phyloP scores from a whole-genome alignment of 2,888 invertebrate species.

The Amorpha juglandis region DNA sequence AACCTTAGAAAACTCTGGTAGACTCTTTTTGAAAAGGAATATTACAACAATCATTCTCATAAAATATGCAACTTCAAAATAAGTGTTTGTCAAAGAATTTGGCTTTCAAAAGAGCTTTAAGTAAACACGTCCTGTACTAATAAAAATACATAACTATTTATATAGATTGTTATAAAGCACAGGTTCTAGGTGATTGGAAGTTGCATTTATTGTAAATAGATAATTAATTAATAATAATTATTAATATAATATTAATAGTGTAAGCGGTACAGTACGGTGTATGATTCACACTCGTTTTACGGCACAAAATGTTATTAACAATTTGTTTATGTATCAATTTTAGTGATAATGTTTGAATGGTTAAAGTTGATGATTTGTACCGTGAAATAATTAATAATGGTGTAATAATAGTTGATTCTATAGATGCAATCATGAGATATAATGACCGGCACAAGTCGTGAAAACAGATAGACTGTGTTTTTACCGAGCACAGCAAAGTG shows the following conservation, averaged over 20 bases:
- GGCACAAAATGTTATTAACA: constrained; percentile 81
- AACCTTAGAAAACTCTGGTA: too few relatives aligned
- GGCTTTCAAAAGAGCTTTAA: not conserved
- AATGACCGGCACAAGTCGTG: too few relatives aligned
- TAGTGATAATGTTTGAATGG: constrained; percentile 71
- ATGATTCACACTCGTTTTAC: constrained; percentile 81
- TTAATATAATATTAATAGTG: constrained; percentile 55
- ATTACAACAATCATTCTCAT: too few relatives aligned
- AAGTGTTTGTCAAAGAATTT: too few relatives aligned
- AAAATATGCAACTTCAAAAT: too few relatives aligned
- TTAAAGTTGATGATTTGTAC: constrained; percentile 67
- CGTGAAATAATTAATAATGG: constrained; percentile 46
- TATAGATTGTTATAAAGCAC: constrained; percentile 84
- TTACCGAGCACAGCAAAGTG: not conserved
- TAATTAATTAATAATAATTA: constrained; percentile 52
- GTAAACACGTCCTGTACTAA: not conserved
- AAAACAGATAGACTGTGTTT: not conserved
- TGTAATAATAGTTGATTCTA: constrained; percentile 39
- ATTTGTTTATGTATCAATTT: constrained; percentile 82
- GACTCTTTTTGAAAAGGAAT: too few relatives aligned
- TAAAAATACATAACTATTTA: constrained; percentile 48
- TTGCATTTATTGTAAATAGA: constrained; percentile 84
- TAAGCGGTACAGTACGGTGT: constrained; percentile 78
- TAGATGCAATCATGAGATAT: constrained; percentile 33
- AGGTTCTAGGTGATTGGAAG: constrained; percentile 80